These are phyloP conservation scores for Brachypterus glaber DNA, from an alignment of 2,888 invertebrate genomes.

Conservation along the genomic window DNA sequence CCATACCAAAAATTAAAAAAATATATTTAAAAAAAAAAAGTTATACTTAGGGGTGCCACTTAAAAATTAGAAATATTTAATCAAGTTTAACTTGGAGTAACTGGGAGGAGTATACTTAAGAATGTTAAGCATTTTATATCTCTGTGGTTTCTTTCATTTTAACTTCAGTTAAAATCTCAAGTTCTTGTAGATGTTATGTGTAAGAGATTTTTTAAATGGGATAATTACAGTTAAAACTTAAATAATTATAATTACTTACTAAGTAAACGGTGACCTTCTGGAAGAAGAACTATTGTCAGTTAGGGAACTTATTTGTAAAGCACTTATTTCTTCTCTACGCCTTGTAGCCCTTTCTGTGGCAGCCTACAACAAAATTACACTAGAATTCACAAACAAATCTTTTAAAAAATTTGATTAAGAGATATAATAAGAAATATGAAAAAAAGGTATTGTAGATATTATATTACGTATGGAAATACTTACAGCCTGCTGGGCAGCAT, in stretches of 20 bases:
- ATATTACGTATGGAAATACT: slow-evolving; percentile 23
- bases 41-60: background rate
- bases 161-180: too few species aligned
- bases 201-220: too few species aligned
- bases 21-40: background rate
- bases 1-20: background rate
- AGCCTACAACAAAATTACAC: slow-evolving; percentile 26
- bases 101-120: too few species aligned
- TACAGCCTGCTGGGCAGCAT: slow-evolving; percentile 35
- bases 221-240: too few species aligned
- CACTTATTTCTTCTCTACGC: slow-evolving; percentile 33
- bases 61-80: too few species aligned
- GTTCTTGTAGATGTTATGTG: too few species aligned
- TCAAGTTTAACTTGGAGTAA: too few species aligned
- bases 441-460: too few species aligned
- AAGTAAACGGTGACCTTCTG: slow-evolving; percentile 30
- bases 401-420: too few species aligned
- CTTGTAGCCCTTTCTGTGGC: slow-evolving; percentile 32
- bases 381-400: slow-evolving; percentile 11
- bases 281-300: slow-evolving; percentile 25
- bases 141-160: too few species aligned
- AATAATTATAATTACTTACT: too few species aligned
- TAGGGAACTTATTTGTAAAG: slow-evolving; percentile 27
- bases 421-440: too few species aligned
- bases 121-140: background rate